Evolutionary conservation across 2,888 invertebrate species (phyloP), one percentile per base, ranked within the genome.

Genomic region (Craniophora ligustri): DNA sequence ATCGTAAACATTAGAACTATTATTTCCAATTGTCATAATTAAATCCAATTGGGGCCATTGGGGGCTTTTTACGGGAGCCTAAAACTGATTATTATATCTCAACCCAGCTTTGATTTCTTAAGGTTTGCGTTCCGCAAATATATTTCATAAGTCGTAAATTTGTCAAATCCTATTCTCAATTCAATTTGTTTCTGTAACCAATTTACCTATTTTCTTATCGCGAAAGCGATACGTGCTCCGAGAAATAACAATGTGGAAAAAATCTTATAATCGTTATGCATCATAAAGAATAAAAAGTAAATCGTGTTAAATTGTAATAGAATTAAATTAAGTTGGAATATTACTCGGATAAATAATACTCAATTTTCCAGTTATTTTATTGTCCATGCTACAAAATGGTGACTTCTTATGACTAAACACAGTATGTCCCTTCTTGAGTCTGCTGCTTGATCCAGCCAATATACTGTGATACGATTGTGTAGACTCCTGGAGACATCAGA

Each of bases 401-500:
- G 41, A 30, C 10, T 49, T 34, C 44, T 66, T 63, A 58, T 44
- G 6, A 32, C 57, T 79, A 71, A 92, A 91, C 60, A 76, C 94
- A 94, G 75, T 87, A 93, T 16, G 64, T 72, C 46, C 91, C 94
- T 13, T 85, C 85, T 53, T 67, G 45, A 13, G 91, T 91, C 63
- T 92, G 81, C 55, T 88, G 72, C 64, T 85, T 85, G 32, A 95
- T 94, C 95, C 95, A 95, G 4, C 81, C 68, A 28, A 91, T 70
- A 72, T 93, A 95, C 69, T 94, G 89, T 3, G 92, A 81, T 1
- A 95, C 94, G 34, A 94, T 89, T 0, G 95, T 95, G 72, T 95
- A 95, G 28, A 95, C 92, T 50, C 95, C 95, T 84, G 92, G 65
- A 75, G 85, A 62, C 32, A 55, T 67, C 5, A 30, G 4, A 18